phyloP scores from a whole-genome alignment of 2,113 vertebrate species.

The Oreochromis spilurus region DNA sequence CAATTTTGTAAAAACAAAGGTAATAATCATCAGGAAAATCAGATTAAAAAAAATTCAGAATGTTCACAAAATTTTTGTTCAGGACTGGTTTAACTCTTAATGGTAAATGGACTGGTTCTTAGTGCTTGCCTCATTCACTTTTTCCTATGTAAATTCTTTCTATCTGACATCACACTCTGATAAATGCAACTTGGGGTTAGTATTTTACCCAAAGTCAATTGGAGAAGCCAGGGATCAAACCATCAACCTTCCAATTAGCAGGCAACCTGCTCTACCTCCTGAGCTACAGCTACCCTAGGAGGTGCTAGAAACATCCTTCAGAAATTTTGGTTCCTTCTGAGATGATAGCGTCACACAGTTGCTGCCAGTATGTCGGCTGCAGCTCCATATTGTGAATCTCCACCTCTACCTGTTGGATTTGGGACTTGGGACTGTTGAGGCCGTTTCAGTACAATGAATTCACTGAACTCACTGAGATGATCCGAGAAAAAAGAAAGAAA shows the following conservation, averaged over 20 bases:
- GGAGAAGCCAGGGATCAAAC: no score
- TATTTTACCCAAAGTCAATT: no score
- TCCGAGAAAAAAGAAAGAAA: not conserved
- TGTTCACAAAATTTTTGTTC: no score
- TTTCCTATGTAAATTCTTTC: no score
- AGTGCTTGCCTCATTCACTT: no score
- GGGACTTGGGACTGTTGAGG: not conserved
- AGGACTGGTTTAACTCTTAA: no score
- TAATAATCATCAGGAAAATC: not conserved
- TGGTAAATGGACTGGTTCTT: no score
- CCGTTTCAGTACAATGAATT: not conserved
- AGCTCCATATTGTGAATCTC: not conserved
- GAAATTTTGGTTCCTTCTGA: not conserved
- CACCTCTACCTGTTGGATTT: not conserved
- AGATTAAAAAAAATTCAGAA: not conserved
- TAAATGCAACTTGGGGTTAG: no score
- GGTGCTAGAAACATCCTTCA: not conserved
- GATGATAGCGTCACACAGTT: not conserved
- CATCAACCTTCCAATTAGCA: not conserved
- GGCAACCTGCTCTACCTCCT: not conserved
- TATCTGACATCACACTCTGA: no score
- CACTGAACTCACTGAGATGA: not conserved
- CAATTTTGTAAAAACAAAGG: not conserved
- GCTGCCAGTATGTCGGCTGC: not conserved
- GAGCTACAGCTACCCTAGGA: rapidly evolving